A percentile compares a stretch with the other conserved stretches of the same genome.
Conservation (phyloP, 2,797 vertebrate genomes). For the Alexandromys oeconomus region DNA sequence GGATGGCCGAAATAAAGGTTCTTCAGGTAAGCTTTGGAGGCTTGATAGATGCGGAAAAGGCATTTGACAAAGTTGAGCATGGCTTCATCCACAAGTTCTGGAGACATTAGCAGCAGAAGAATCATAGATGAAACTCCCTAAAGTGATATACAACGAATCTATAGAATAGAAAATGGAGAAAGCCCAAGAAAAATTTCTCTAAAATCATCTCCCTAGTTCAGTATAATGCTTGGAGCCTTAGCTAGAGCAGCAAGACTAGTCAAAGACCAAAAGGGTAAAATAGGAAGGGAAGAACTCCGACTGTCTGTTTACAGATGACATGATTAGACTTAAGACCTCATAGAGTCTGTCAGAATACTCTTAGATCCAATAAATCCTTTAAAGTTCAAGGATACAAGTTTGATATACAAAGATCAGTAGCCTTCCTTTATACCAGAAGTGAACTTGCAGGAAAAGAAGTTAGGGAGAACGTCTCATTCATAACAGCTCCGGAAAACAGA, state of each 20-base stretch:
- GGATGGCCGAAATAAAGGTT: not conserved
- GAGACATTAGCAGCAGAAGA: not conserved
- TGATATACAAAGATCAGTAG: not conserved
- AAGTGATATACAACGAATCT: not conserved
- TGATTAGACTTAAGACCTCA: not conserved
- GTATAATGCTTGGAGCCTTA: not conserved
- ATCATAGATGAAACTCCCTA: not conserved
- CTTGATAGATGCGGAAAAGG: not conserved
- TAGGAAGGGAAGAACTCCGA: not conserved
- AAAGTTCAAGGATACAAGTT: conserved; percentile 19
- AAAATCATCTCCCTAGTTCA: not conserved
- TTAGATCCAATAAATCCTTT: not conserved
- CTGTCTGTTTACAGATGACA: not conserved
- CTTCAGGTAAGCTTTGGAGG: not conserved
- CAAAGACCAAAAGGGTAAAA: not conserved
- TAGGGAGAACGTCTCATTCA: not conserved
- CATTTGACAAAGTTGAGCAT: not conserved
- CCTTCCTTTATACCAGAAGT: not conserved
- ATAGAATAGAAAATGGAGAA: not conserved
- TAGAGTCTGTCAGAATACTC: not conserved
- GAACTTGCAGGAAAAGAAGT: not conserved
- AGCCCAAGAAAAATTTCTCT: not conserved
- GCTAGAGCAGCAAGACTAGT: not conserved
- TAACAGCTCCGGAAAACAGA: not conserved
- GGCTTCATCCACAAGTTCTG: not conserved